phyloP scores from a whole-genome alignment of 2,888 invertebrate species.

The Brachyopa scutellaris region DNA sequence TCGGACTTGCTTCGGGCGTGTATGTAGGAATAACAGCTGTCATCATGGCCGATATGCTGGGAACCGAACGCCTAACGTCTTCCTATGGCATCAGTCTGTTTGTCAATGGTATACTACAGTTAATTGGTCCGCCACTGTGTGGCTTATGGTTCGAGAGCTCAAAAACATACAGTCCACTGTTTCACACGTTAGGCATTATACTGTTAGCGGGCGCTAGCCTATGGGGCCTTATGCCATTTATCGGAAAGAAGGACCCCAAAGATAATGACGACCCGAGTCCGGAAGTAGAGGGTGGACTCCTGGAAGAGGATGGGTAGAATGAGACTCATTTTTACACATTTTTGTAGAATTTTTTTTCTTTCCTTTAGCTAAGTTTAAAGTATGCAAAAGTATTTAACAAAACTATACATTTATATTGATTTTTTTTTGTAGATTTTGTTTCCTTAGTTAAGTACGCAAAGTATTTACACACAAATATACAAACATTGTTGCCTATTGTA shows the following conservation, averaged over 20 bases:
- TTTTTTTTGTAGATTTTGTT: slow-evolving; percentile 61
- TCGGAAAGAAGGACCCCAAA: slow-evolving; percentile 81
- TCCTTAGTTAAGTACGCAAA: slow-evolving; percentile 66
- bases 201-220: slow-evolving; percentile 88
- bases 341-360: slow-evolving; percentile 45
- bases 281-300: slow-evolving; percentile 46
- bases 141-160: slow-evolving; percentile 87
- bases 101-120: slow-evolving; percentile 91
- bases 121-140: slow-evolving; percentile 92
- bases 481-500: slow-evolving; percentile 64
- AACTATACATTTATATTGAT: slow-evolving; percentile 65
- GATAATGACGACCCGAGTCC: slow-evolving; percentile 61
- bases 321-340: slow-evolving; percentile 50
- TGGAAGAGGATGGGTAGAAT: slow-evolving; percentile 41
- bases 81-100: slow-evolving; percentile 94
- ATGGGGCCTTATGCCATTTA: slow-evolving; percentile 90
- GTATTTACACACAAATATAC: slow-evolving; percentile 72
- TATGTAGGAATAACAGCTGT: slow-evolving; percentile 94
- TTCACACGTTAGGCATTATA: slow-evolving; percentile 88
- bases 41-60: slow-evolving; percentile 93
- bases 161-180: slow-evolving; percentile 87
- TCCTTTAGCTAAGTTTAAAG: slow-evolving; percentile 40
- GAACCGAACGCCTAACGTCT: slow-evolving; percentile 91
- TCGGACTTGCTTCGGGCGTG: slow-evolving; percentile 91
- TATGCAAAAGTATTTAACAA: slow-evolving; percentile 66